These are phyloP conservation scores for Pinna nobilis DNA, from an alignment of 1,140 invertebrate species.

Conservation along the genomic window DNA sequence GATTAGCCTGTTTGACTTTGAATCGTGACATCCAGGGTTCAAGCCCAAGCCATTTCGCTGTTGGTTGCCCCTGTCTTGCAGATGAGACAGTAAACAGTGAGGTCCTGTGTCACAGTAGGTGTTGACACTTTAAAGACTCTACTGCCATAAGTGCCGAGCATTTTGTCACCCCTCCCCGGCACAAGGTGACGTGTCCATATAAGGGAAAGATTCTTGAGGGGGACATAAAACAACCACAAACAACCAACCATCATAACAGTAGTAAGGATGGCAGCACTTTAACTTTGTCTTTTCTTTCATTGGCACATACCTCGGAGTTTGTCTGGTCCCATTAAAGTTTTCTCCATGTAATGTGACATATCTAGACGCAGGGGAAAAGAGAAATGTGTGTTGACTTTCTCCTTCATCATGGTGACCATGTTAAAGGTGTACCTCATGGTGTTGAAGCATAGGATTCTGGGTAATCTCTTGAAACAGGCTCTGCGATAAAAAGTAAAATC, in stretches of 20 bases:
- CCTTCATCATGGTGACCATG: conserved; percentile 97
- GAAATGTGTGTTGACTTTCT: conserved; percentile 98
- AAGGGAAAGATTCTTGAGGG: background rate
- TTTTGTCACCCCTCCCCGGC: conserved; percentile 73
- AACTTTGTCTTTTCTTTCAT: no score
- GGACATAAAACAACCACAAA: background rate
- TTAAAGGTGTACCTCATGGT: conserved; percentile 99
- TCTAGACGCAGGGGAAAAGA: conserved; percentile 95
- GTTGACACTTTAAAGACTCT: no score
- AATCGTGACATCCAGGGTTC: no score
- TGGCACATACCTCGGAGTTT: conserved; percentile 50
- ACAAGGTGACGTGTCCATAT: conserved; percentile 48
- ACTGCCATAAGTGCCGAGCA: conserved; percentile 93
- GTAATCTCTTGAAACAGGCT: conserved; percentile 95
- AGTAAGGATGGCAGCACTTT: background rate
- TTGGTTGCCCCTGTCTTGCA: no score
- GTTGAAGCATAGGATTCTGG: conserved; percentile 95
- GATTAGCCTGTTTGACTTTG: no score
- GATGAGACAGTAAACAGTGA: no score
- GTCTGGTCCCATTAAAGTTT: conserved; percentile 86
- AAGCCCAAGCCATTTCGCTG: no score
- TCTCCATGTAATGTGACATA: conserved; percentile 96
- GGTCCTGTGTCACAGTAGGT: no score
- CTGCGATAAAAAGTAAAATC: conserved; percentile 75
- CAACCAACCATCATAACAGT: background rate